phyloP scores from a whole-genome alignment of 2,113 vertebrate species.

The Aegotheles bennettii region DNA sequence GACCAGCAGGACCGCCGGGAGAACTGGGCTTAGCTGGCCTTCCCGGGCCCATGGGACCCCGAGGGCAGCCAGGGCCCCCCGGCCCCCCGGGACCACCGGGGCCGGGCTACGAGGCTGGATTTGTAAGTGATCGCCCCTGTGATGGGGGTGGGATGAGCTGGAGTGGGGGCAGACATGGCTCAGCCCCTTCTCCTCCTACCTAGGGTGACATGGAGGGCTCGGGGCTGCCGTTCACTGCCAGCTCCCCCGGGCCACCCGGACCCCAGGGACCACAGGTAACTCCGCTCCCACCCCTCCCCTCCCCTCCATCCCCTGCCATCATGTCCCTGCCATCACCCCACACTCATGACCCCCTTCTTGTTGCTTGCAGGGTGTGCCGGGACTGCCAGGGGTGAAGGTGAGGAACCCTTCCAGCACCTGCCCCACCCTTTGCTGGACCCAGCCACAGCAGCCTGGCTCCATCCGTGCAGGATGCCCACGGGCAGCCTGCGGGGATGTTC shows the following conservation, averaged over 20 bases:
- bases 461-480: neutral
- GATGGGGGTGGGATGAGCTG: neutral
- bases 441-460: neutral
- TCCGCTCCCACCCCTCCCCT: fast-evolving
- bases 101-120: conserved; percentile 75
- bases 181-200: neutral
- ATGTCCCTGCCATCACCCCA: neutral
- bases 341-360: neutral
- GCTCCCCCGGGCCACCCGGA: conserved; percentile 71
- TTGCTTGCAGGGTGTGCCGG: conserved; percentile 54
- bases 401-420: neutral
- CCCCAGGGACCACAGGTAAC: conserved; percentile 79
- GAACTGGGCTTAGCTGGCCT: conserved; percentile 80
- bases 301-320: neutral
- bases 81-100: conserved; percentile 82
- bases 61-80: conserved; percentile 78
- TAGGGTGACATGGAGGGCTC: conserved; percentile 95
- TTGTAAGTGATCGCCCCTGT: conserved; percentile 79
- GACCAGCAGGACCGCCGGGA: conserved; percentile 75
- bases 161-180: fast-evolving
- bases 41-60: conserved; percentile 87
- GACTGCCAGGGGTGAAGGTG: conserved; percentile 70
- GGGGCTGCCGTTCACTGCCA: conserved; percentile 46
- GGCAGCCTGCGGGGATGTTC: neutral
- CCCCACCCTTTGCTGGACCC: neutral